Evolutionary conservation across 1,140 invertebrate species (phyloP), one percentile per base, ranked within the genome.

Genomic region (Neomicropteryx cornuta): DNA sequence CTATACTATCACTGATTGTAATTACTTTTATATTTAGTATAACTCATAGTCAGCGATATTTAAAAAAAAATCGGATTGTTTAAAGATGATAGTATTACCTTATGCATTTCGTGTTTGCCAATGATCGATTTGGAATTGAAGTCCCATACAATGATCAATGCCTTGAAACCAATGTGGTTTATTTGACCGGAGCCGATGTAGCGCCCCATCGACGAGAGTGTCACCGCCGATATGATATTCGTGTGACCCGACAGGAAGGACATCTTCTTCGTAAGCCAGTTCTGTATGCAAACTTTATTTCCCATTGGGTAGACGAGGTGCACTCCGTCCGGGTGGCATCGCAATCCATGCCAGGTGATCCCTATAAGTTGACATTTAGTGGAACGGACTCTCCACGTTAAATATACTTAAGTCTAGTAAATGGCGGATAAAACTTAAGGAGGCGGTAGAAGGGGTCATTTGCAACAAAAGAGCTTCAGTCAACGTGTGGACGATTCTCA

Each of bases 91-190:
- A 19, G 22, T 4, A 43, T 40, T 14, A 79, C 80, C 70, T 89
- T 91, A 57, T 96, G 91, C 8, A 88, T 63, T 56, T 83, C 79
- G 57, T 92, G 77, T 35, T 72, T 76, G 1, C 72, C 68, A 28
- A 82, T 57, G 30, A 77, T 55, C 21, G 58, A 64, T 41, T 70
- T 73, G 27, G 66, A 70, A 5, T 77, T 68, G 51, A 82, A 93
- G 53, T 91, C 77, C 89, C 90, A 96, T 13, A 96, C 56, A 45
- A 91, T 89, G 0, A 89, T 80, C 42, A 72, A 72, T 4, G 89
- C 83, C 72, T 87, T 89, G 55, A 92, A 93, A 4, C 89, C 90
- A 55, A 89, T 86, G 50, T 91, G 80, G 52, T 85, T 94, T 8
- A 86, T 75, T 61, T 93, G 87, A 0, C 91, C 90, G 6, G 88